phyloP scores from a whole-genome alignment of 2,888 invertebrate genomes.

The Amaurobius ferox region DNA sequence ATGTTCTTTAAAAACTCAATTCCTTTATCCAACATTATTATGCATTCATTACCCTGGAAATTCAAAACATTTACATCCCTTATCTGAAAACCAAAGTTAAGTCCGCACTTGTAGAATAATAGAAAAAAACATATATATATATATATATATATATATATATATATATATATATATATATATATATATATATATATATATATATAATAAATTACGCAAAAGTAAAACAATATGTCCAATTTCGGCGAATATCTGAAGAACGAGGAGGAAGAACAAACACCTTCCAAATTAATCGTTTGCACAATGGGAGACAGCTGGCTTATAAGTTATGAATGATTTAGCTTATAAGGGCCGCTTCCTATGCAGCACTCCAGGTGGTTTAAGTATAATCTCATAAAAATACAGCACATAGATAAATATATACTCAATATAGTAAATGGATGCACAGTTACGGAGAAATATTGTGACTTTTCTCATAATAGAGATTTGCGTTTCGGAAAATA shows the following conservation, averaged over 20 bases:
- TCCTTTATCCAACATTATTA: too few species aligned
- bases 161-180: too few species aligned
- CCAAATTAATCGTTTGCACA: not conserved
- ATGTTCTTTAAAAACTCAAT: too few species aligned
- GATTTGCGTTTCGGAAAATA: too few species aligned
- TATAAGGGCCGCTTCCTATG: not conserved
- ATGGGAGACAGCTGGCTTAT: constrained; percentile 9
- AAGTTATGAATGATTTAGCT: constrained; percentile 16
- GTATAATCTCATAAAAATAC: constrained; percentile 11
- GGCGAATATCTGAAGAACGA: not conserved
- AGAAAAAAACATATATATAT: too few species aligned
- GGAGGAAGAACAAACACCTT: not conserved
- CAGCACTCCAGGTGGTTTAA: constrained; percentile 4
- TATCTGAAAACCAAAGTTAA: too few species aligned
- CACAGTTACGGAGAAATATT: not conserved
- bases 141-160: too few species aligned
- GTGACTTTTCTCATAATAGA: too few species aligned
- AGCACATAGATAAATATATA: not conserved
- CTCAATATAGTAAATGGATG: not conserved
- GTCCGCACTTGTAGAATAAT: too few species aligned
- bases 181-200: too few species aligned
- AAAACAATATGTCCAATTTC: not conserved
- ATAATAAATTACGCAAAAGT: not conserved
- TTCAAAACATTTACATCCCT: too few species aligned
- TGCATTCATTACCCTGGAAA: too few species aligned